These are phyloP conservation scores for Leptonema lineaticorne DNA, from an alignment of 1,140 invertebrate species.

Conservation along the genomic window DNA sequence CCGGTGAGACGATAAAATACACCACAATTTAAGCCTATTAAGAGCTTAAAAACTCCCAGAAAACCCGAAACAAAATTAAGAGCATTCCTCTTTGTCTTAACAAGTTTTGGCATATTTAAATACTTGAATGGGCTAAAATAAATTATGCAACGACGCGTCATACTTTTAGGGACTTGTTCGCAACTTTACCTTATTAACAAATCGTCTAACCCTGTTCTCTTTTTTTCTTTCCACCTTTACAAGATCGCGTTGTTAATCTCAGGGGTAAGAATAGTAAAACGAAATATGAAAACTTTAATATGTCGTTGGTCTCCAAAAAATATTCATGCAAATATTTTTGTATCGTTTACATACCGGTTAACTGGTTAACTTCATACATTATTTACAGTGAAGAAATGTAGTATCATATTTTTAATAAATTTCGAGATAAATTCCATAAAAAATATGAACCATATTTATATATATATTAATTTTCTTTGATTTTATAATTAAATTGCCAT, in stretches of 20 bases:
- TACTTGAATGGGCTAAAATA: not conserved
- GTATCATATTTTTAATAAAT: too few relatives aligned
- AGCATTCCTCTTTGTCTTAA: slow-evolving; percentile 14
- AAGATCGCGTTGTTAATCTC: too few relatives aligned
- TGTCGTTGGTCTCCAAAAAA: not conserved
- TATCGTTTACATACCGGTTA: not conserved
- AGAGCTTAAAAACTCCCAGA: slow-evolving; percentile 14
- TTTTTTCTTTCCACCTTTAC: too few relatives aligned
- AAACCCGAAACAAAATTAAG: slow-evolving; percentile 14
- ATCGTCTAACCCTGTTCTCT: too few relatives aligned
- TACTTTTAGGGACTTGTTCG: not conserved
- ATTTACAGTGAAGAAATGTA: not conserved
- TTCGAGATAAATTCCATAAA: too few relatives aligned
- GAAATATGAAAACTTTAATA: not conserved
- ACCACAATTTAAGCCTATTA: slow-evolving; percentile 13
- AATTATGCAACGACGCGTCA: not conserved
- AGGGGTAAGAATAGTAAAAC: too few relatives aligned
- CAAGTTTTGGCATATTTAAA: slow-evolving; percentile 14
- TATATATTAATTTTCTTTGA: too few relatives aligned
- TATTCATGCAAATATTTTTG: not conserved
- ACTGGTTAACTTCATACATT: not conserved
- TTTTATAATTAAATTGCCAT: too few relatives aligned
- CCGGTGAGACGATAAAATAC: slow-evolving; percentile 10
- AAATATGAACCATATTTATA: not conserved
- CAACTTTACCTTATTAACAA: too few relatives aligned